Percentiles rank a stretch among this genome's conserved stretches.
phyloP scores from a whole-genome alignment of 2,888 invertebrate genomes.

The Drosophila diplacantha region DNA sequence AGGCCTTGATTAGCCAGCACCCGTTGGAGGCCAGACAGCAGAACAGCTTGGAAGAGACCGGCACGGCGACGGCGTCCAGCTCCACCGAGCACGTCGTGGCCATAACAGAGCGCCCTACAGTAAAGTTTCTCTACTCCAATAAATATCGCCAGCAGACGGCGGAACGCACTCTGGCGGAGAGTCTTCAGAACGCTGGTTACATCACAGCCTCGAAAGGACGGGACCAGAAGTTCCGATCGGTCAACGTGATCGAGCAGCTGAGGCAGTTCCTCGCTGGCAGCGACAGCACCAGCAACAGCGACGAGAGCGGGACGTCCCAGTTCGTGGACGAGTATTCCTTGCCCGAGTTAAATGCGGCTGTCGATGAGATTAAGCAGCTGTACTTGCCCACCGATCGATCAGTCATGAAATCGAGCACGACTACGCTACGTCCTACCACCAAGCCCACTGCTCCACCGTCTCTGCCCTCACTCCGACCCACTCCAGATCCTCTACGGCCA shows the following conservation, averaged over 20 bases:
- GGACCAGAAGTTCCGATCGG: conserved; percentile 51
- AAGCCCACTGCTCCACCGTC: conserved; percentile 37
- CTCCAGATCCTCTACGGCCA: conserved; percentile 13
- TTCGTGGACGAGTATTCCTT: conserved; percentile 70
- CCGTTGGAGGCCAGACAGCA: conserved; percentile 61
- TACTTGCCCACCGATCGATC: conserved; percentile 69
- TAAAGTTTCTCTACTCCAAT: conserved; percentile 73
- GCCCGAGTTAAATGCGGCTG: conserved; percentile 66
- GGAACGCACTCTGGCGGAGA: conserved; percentile 72
- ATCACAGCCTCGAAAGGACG: conserved; percentile 61
- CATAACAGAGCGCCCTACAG: conserved; percentile 69
- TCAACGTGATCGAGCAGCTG: conserved; percentile 67
- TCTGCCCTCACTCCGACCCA: conserved; percentile 5
- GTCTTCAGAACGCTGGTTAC: conserved; percentile 75
- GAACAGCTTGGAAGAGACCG: conserved; percentile 65
- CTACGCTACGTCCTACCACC: conserved; percentile 41
- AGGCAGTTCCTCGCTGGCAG: conserved; percentile 69
- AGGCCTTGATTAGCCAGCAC: conserved; percentile 66
- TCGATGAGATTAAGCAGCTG: conserved; percentile 67
- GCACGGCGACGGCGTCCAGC: conserved; percentile 49
- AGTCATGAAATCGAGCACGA: conserved; percentile 38
- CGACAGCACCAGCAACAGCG: conserved; percentile 69
- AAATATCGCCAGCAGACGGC: conserved; percentile 74
- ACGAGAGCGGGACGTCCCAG: conserved; percentile 68
- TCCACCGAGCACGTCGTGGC: conserved; percentile 58